phyloP scores from a whole-genome alignment of 1,140 invertebrate species.

The Elysia chlorotica region DNA sequence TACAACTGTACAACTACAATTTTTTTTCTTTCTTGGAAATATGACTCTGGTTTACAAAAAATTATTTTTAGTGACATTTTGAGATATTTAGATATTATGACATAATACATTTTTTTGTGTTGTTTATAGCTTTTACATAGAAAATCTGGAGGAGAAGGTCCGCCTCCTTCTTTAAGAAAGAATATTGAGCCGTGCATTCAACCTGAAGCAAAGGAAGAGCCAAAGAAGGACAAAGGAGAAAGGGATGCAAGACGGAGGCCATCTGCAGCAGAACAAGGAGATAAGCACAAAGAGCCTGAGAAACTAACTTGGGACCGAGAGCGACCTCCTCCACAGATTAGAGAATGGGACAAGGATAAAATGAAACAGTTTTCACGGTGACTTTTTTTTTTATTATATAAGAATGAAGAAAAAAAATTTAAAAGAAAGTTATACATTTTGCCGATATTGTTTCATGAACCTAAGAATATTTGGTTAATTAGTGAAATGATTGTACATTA shows the following conservation, averaged over 20 bases:
- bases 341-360: constrained; percentile 92
- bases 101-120: too few species aligned
- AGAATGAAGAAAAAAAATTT: not conserved
- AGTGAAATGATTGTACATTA: not conserved
- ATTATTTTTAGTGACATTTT: too few species aligned
- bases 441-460: not conserved
- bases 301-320: constrained; percentile 27
- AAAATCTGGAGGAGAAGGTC: not conserved
- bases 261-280: constrained; percentile 28
- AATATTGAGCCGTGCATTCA: too few species aligned
- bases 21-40: too few species aligned
- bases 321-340: constrained; percentile 55
- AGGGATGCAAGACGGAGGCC: constrained; percentile 32
- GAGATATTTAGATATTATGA: too few species aligned
- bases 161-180: not conserved
- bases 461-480: not conserved
- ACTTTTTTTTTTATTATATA: not conserved
- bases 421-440: not conserved
- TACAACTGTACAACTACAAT: too few species aligned
- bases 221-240: constrained; percentile 21
- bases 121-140: too few species aligned
- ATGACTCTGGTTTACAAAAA: too few species aligned
- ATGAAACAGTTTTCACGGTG: constrained; percentile 59
- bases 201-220: constrained; percentile 25
- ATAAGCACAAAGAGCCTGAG: constrained; percentile 30